These are phyloP conservation scores for Camelus dromedarius DNA, from an alignment of 2,113 vertebrate species.

Conservation along the genomic window DNA sequence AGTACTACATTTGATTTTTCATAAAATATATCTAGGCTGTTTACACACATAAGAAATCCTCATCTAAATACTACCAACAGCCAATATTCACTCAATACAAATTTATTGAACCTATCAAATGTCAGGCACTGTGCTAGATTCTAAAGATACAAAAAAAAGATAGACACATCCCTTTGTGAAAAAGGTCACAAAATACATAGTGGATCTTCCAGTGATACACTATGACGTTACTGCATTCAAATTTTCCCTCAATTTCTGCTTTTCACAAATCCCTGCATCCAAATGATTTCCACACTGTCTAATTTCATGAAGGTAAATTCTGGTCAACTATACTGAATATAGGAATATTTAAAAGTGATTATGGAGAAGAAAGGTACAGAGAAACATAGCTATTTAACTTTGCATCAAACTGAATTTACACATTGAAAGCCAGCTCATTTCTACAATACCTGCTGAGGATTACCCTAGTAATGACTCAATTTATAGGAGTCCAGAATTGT, in stretches of 20 bases:
- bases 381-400: not conserved
- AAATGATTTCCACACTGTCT: not conserved
- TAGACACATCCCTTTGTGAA: not conserved
- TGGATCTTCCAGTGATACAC: not conserved
- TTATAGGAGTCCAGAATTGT: not conserved
- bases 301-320: conserved; percentile 19
- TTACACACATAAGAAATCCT: conserved; percentile 3
- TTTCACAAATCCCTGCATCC: not conserved
- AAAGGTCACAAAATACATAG: not conserved
- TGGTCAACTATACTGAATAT: not conserved
- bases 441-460: not conserved
- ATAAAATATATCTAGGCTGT: not conserved
- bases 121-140: not conserved
- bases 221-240: not conserved
- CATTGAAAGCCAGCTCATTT: conserved; percentile 35
- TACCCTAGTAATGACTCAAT: not conserved
- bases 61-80: not conserved
- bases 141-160: not conserved
- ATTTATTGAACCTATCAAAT: not conserved
- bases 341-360: not conserved
- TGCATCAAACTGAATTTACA: not conserved
- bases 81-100: not conserved
- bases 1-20: conserved; percentile 33
- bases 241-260: conserved; percentile 17
- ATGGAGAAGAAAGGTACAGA: not conserved